phyloP scores from a whole-genome alignment of 2,797 vertebrate genomes.

The Calcarius lapponicus region DNA sequence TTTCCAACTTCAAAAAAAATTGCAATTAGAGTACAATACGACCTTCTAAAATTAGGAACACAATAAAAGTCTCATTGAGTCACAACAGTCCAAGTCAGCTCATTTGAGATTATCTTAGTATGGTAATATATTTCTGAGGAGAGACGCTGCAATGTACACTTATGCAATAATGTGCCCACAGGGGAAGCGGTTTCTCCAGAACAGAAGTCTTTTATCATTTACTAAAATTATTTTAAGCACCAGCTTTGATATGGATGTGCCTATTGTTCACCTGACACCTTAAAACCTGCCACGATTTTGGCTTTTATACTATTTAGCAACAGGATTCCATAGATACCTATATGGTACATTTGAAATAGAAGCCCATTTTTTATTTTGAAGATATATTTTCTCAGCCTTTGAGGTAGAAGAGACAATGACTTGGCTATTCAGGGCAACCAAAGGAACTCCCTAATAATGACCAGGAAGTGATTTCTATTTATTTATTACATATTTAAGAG shows the following conservation, averaged over 20 bases:
- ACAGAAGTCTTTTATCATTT: background rate
- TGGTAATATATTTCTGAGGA: background rate
- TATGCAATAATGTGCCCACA: background rate
- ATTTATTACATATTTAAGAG: background rate
- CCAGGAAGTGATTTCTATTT: background rate
- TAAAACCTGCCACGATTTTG: background rate
- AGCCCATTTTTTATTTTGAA: background rate
- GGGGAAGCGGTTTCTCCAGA: constrained; percentile 15
- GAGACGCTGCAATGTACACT: background rate
- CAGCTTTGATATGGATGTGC: background rate
- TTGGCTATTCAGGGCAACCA: background rate
- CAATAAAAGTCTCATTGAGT: background rate
- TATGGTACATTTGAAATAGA: background rate
- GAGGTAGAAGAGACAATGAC: background rate
- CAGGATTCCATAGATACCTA: background rate
- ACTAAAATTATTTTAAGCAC: constrained; percentile 6
- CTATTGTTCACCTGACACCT: background rate
- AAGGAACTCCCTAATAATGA: background rate
- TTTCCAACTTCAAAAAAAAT: background rate
- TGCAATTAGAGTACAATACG: background rate
- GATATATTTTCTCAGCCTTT: background rate
- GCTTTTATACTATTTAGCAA: background rate
- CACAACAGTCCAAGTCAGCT: background rate
- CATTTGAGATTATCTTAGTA: background rate
- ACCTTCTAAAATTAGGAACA: constrained; percentile 30